Evolutionary conservation across 2,797 vertebrate genomes (phyloP), one percentile per base, ranked within the genome.

Genomic region (Pachyuromys duprasi): DNA sequence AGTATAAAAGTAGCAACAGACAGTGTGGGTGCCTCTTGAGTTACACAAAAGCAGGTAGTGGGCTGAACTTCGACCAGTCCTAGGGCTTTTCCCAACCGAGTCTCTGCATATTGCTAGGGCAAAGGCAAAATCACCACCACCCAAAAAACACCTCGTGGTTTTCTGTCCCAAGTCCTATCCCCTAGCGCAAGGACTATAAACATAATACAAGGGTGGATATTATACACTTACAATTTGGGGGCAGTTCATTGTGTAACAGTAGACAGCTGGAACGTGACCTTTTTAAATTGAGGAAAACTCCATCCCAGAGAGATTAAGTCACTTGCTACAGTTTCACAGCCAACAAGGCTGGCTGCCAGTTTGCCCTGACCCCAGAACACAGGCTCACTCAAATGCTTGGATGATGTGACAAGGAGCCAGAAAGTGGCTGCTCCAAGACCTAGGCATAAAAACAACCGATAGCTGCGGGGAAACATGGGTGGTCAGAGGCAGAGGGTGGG

Each of bases 281-380:
- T 69, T 94, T 91, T 65, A 87, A 8, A 89, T 0, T 33, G 5
- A 69, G 83, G 28, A 83, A 94, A 94, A 57, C 49, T 67, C 89
- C 79, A 53, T 26, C 39, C 55, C 49, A 4, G 63, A 63, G 69
- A 82, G 11, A 75, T 36, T 36, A 72, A 57, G n/a, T 7, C n/a
- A 57, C 49, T 57, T 57, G 67, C 24, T 72, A 5, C 20, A 89
- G 31, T 76, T 86, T 93, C 45, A 81, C 9, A 76, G 84, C 12
- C 81, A 60, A 18, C 70, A 63, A 62, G 60, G 26, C 39, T 83
- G 60, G 36, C 22, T 76, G 53, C 31, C 82, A 76, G 76, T 79
- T 53, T 24, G 79, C 62, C 70, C 67, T 90, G 65, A 76, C 49
- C 89, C 76, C 24, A 90, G 90, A 67, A 82, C 57, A 80, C 82